Evolutionary conservation across 2,888 invertebrate species (phyloP), one percentile per base, ranked within the genome.

Genomic region (Sisyra nigra): DNA sequence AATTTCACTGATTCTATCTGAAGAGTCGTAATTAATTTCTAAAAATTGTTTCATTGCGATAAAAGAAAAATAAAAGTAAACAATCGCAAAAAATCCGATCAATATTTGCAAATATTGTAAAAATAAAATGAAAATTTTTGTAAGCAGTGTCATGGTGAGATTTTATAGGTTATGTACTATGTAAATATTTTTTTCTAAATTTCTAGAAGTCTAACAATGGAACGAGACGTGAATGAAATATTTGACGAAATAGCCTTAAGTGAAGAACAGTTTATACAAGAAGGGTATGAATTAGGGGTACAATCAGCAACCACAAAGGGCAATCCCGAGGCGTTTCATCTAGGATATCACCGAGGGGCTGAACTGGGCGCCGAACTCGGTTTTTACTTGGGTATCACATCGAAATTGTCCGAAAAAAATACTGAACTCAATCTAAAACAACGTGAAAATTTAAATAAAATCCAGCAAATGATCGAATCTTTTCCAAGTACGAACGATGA

Each of bases 321-420:
- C 3, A 77, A 74, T 52, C 55, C 72, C 13, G 76, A 80, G 55
- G 82, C 76, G 2, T 81, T 70, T 56, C 80, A 81, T 57, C 62
- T 80, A 47, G 88, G 88, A 2, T 84, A 82, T 57, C 80, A 84
- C 48, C 73, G 77, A 59, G 86, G 84, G 8, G 72, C 77, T 41
- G 74, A 80, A 56, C 55, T 87, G 13, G 86, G 86, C 3, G 71
- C 76, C 37, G 84, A 86, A 62, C 61, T 89, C 54, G 88, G 87
- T 6, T 76, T 72, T 55, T 86, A 82, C 54, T 64, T 71, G 40
- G 80, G 80, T 3, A 64, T 72, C 37, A 61, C 76, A 2, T 65
- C 71, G 57, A 30, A 24, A 24, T 24, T 24, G 7, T 24, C 24
- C 24, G 49, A 48, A 41, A 54, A 56, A 37, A 49, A 58, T 2